phyloP scores from a whole-genome alignment of 2,888 invertebrate species.

The Drosophila villosipedis region DNA sequence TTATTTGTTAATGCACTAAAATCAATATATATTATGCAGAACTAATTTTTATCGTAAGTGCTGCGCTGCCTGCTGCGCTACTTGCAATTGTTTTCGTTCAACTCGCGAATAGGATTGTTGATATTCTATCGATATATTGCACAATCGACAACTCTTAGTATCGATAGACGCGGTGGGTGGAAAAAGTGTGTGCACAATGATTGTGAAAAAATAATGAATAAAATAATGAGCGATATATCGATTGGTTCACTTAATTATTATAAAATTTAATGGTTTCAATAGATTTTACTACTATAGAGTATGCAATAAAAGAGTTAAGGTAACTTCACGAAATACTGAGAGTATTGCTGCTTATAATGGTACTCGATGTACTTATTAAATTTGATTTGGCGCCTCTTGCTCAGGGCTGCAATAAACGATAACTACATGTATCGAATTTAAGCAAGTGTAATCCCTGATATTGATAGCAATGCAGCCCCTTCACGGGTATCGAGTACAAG shows the following conservation, averaged over 20 bases:
- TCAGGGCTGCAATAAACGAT: neutral
- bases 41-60: constrained; percentile 25
- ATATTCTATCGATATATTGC: constrained; percentile 45
- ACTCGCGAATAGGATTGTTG: constrained; percentile 52
- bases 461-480: constrained; percentile 19
- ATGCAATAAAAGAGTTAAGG: neutral
- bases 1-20: constrained; percentile 43
- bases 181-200: constrained; percentile 25
- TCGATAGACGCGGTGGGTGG: constrained; percentile 17
- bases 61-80: constrained; percentile 49
- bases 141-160: neutral
- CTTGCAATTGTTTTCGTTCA: constrained; percentile 57
- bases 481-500: constrained; percentile 59
- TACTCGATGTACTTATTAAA: neutral
- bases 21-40: constrained; percentile 49
- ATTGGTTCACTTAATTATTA: neutral
- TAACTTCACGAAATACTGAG: neutral
- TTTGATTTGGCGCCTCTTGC: constrained; percentile 11
- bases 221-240: constrained; percentile 8
- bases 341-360: neutral
- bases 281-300: neutral
- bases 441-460: constrained; percentile 3
- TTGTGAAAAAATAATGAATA: neutral
- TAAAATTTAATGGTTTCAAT: neutral
- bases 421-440: neutral